Evolutionary conservation across 2,113 vertebrate species (phyloP).

Genomic region (Hypanus sabinus): DNA sequence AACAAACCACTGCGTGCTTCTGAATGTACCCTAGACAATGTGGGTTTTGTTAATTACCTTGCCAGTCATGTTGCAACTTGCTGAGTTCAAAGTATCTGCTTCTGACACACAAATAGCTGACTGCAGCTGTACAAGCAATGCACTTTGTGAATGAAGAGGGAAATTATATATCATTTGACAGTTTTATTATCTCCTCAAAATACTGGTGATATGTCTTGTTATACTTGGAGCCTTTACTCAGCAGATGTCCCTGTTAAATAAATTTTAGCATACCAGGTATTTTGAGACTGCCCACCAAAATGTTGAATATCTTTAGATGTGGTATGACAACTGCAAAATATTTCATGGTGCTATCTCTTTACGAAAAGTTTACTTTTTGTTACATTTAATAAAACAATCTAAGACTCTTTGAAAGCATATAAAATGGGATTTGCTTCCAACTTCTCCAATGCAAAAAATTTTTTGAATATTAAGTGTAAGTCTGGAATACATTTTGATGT

Average conservation of each 20-base stretch:
- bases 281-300: not conserved
- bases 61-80: not conserved
- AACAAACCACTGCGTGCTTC: not conserved
- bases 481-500: not conserved
- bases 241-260: not conserved
- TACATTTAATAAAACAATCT: not conserved
- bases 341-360: not conserved
- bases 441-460: not conserved
- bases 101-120: not conserved
- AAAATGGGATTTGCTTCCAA: not conserved
- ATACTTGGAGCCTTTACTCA: not conserved
- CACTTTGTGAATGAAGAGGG: not conserved
- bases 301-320: not conserved
- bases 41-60: not conserved
- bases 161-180: not conserved
- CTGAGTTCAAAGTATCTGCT: not conserved
- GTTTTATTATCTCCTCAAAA: not conserved
- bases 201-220: not conserved
- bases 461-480: not conserved
- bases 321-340: not conserved
- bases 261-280: not conserved
- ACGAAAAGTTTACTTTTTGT: conserved; percentile 6
- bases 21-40: conserved; percentile 3
- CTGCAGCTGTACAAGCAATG: not conserved
- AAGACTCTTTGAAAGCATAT: not conserved